Conservation (phyloP, 2,888 invertebrate genomes). For the Erebia epiphron region DNA sequence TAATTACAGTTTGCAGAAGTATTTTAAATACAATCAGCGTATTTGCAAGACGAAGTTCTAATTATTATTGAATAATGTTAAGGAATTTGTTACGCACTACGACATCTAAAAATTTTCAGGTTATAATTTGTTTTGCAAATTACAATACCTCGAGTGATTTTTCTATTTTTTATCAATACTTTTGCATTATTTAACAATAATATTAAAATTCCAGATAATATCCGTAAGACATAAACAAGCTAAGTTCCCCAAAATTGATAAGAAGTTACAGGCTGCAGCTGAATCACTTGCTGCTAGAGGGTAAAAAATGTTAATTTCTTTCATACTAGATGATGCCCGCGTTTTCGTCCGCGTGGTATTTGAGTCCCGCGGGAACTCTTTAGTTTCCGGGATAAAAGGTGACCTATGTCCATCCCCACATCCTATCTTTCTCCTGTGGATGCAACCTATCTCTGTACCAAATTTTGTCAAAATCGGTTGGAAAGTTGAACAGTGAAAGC, state of each 20-base stretch:
- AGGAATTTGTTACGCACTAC: slow-evolving; percentile 53
- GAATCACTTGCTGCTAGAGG: slow-evolving; percentile 87
- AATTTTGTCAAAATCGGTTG: too few relatives aligned
- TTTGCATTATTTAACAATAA: neutral
- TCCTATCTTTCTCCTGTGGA: too few relatives aligned
- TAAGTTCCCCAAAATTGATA: slow-evolving; percentile 69
- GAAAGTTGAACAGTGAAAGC: too few relatives aligned
- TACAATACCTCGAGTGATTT: slow-evolving; percentile 7
- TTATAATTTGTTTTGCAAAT: slow-evolving; percentile 42
- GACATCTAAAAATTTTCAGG: slow-evolving; percentile 62
- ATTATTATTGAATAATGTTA: slow-evolving; percentile 39
- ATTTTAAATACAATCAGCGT: neutral
- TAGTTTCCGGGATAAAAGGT: too few relatives aligned
- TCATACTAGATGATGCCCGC: neutral
- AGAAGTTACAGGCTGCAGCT: slow-evolving; percentile 79
- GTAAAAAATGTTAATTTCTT: slow-evolving; percentile 60
- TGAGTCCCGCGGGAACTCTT: too few relatives aligned
- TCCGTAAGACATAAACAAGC: slow-evolving; percentile 60
- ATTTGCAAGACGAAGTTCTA: neutral
- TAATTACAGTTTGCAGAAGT: slow-evolving; percentile 11
- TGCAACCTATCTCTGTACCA: too few relatives aligned
- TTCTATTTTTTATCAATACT: slow-evolving; percentile 7
- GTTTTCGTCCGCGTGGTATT: too few relatives aligned
- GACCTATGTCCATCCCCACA: too few relatives aligned
- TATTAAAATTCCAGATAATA: slow-evolving; percentile 52